Percentiles rank a stretch among this genome's conserved stretches.
These are phyloP conservation scores for Sebastes vulpes DNA, from an alignment of 2,797 vertebrate genomes.

Conservation along the genomic window DNA sequence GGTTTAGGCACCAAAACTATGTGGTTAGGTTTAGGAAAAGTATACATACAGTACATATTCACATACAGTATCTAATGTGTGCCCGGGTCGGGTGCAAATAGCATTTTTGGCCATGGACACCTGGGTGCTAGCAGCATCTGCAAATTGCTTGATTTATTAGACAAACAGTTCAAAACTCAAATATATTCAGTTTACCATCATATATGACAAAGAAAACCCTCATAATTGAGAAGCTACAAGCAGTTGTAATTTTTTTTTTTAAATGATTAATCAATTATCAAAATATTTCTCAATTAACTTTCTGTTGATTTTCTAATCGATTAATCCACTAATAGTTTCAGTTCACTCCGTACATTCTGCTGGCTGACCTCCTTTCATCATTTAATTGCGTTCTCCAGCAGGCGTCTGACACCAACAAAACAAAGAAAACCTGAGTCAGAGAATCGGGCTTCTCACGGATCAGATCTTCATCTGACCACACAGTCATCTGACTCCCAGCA, in stretches of 20 bases:
- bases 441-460: slow-evolving; percentile 65
- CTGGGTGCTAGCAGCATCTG: too few species aligned
- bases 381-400: slow-evolving; percentile 36
- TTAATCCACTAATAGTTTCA: slow-evolving; percentile 23
- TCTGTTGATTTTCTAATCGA: neutral
- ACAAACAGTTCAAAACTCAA: neutral
- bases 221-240: neutral
- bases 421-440: slow-evolving; percentile 69
- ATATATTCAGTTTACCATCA: neutral
- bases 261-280: neutral
- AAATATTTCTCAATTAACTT: neutral
- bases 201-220: neutral
- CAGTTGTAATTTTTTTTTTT: neutral
- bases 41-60: too few species aligned
- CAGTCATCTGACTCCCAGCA: slow-evolving; percentile 78
- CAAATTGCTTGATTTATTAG: neutral
- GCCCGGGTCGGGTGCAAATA: too few species aligned
- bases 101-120: too few species aligned
- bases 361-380: slow-evolving; percentile 18
- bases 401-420: slow-evolving; percentile 42
- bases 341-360: neutral
- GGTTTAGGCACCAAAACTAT: too few species aligned
- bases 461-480: slow-evolving; percentile 74
- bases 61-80: too few species aligned
- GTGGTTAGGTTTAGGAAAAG: too few species aligned